These are phyloP conservation scores for Vandiemenella viatica DNA, from an alignment of 2,888 invertebrate genomes.

Conservation along the genomic window DNA sequence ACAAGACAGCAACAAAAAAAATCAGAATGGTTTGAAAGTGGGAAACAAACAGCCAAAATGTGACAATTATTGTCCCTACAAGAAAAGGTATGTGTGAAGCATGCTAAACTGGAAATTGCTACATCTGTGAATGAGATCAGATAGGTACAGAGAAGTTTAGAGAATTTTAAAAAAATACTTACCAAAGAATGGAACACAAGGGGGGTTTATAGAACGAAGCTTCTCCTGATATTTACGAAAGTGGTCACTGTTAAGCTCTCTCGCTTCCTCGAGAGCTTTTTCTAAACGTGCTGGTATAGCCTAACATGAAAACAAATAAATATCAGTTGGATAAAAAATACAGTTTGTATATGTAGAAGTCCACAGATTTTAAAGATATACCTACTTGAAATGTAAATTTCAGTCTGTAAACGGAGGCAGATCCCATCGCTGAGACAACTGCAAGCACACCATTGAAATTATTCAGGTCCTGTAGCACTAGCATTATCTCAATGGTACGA, in stretches of 20 bases:
- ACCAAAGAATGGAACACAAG: conserved; percentile 95
- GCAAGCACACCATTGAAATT: conserved; percentile 97
- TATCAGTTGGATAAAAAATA: not conserved
- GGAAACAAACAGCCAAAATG: no score
- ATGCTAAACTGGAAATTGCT: no score
- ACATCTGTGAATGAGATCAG: no score
- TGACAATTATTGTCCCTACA: no score
- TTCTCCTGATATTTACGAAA: conserved; percentile 86
- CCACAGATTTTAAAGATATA: not conserved
- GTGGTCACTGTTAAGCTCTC: conserved; percentile 77
- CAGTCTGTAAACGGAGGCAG: conserved; percentile 80
- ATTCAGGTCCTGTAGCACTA: conserved; percentile 86
- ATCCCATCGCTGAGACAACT: conserved; percentile 80
- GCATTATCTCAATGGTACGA: conserved; percentile 85
- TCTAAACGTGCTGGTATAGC: conserved; percentile 56
- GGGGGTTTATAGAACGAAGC: conserved; percentile 91
- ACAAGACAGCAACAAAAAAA: no score
- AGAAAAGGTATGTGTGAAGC: no score
- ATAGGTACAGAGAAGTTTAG: no score
- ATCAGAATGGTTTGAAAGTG: no score
- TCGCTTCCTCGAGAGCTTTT: conserved; percentile 73
- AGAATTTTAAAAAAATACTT: no score
- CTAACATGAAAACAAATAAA: conserved; percentile 27
- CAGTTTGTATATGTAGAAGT: no score
- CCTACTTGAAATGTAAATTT: conserved; percentile 56